These are phyloP conservation scores for Trilocha varians DNA, from an alignment of 2,888 invertebrate species.

Conservation along the genomic window DNA sequence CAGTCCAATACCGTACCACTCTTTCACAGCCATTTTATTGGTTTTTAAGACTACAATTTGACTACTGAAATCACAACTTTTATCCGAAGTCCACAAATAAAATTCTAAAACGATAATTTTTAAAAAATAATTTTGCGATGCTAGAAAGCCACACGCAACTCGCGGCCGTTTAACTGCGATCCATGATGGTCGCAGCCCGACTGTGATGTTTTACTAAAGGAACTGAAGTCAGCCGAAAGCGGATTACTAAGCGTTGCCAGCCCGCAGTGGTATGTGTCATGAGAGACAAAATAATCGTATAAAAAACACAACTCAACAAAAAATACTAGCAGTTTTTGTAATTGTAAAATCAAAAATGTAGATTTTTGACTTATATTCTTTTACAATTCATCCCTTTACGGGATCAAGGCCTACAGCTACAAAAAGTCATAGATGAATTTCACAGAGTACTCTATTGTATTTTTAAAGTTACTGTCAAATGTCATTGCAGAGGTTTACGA, in stretches of 20 bases:
- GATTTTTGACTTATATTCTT: too few species aligned
- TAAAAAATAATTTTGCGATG: conserved; percentile 26
- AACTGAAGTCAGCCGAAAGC: conserved; percentile 44
- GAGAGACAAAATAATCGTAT: too few species aligned
- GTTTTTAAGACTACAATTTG: conserved; percentile 22
- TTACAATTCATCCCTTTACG: too few species aligned
- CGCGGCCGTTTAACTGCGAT: conserved; percentile 51
- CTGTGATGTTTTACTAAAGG: conserved; percentile 26
- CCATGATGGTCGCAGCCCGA: conserved; percentile 62
- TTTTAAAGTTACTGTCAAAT: too few species aligned
- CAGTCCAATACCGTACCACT: conserved; percentile 67
- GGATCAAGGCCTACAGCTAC: too few species aligned
- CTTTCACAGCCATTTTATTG: conserved; percentile 63
- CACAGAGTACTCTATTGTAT: too few species aligned
- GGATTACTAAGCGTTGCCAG: conserved; percentile 3
- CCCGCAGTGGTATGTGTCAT: not conserved
- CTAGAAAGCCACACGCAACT: conserved; percentile 30
- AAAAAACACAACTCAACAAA: too few species aligned
- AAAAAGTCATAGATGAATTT: too few species aligned
- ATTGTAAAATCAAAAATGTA: too few species aligned
- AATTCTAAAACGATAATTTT: conserved; percentile 16
- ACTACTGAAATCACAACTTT: conserved; percentile 30
- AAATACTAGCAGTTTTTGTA: too few species aligned
- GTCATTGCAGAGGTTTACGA: too few species aligned
- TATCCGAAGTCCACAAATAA: conserved; percentile 40